Percentiles rank a stretch among this genome's conserved stretches.
Conservation (phyloP, 1,140 invertebrate species). For the Conus betulinus region DNA sequence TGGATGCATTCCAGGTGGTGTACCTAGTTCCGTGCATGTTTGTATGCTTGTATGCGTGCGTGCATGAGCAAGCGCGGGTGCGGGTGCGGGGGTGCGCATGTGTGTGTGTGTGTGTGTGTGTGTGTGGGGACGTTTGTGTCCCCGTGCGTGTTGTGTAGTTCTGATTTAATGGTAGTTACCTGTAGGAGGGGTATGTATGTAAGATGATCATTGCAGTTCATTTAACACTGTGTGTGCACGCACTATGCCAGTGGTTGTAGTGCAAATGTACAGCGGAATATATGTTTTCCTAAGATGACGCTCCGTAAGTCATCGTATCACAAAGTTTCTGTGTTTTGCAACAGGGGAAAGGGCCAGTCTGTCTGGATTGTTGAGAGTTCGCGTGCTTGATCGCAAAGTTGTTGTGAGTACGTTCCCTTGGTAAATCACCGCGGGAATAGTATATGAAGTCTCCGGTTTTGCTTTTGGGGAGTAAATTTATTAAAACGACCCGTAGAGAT, state of each 20-base stretch:
- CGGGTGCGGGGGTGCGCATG: neutral
- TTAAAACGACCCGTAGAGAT: conserved; percentile 76
- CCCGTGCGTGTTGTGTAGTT: neutral
- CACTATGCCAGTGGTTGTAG: no score
- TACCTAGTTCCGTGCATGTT: no score
- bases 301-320: neutral
- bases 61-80: neutral
- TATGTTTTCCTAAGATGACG: no score
- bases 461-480: neutral
- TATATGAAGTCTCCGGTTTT: neutral
- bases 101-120: conserved; percentile 28
- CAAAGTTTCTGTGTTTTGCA: neutral
- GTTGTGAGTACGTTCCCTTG: neutral
- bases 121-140: neutral
- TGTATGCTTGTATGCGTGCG: no score
- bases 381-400: no score
- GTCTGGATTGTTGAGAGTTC: no score
- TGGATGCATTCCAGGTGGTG: neutral
- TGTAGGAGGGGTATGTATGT: neutral
- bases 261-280: no score
- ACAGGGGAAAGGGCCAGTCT: no score
- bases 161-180: neutral
- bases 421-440: neutral
- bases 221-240: no score
- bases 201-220: no score